Evolutionary conservation across 2,113 vertebrate genomes (phyloP).

Genomic region (Lophochroa leadbeateri): DNA sequence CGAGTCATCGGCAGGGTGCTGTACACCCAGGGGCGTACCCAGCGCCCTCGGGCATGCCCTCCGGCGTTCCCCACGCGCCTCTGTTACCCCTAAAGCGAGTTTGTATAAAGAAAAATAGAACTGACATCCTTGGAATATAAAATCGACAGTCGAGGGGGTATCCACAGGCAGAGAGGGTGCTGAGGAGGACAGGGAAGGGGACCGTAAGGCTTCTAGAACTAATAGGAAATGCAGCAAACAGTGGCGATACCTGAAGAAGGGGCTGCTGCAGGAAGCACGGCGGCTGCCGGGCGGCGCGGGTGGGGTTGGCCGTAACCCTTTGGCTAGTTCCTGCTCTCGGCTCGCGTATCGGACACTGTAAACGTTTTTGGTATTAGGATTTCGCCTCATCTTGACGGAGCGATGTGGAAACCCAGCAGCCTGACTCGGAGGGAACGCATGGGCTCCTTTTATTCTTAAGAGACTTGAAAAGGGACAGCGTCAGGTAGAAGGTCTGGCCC

Average conservation of each 20-base stretch:
- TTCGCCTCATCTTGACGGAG: constrained; percentile 36
- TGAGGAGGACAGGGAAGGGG: background rate
- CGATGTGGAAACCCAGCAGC: background rate
- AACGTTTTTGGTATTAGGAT: constrained; percentile 68
- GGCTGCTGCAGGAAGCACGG: constrained; percentile 57
- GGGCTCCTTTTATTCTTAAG: background rate
- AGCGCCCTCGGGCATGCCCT: constrained; percentile 15
- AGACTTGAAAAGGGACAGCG: constrained; percentile 19
- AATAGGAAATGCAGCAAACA: constrained; percentile 64
- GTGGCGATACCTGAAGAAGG: constrained; percentile 62
- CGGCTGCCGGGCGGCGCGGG: constrained; percentile 9
- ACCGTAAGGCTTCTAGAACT: constrained; percentile 79
- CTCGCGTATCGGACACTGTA: constrained; percentile 63
- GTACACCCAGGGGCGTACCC: constrained; percentile 27
- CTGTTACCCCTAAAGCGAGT: constrained; percentile 42
- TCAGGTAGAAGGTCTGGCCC: constrained; percentile 34
- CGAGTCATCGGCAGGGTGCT: constrained; percentile 12
- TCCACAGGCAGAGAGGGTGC: constrained; percentile 34
- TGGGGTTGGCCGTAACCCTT: constrained; percentile 53
- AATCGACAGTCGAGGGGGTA: constrained; percentile 54
- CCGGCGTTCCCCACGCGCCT: background rate
- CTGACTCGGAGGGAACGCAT: background rate
- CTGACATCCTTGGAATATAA: constrained; percentile 58
- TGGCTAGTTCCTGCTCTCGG: constrained; percentile 64
- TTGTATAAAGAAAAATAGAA: constrained; percentile 70